Evolutionary conservation across 2,888 invertebrate genomes (phyloP).

Genomic region (Dryomyza anilis): DNA sequence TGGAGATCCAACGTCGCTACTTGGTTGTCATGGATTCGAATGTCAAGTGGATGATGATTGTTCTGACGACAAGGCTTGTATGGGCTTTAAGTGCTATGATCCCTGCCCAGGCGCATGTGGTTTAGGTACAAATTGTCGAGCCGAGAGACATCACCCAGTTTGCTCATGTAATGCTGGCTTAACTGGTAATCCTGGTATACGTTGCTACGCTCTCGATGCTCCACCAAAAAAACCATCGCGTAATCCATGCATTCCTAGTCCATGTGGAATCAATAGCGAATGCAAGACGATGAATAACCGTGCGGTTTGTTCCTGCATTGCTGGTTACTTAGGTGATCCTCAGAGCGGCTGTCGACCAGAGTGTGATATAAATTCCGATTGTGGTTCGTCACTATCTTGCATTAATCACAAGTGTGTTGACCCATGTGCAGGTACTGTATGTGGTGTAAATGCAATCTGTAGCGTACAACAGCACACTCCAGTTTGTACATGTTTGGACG

Average conservation of each 20-base stretch:
- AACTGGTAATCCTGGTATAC: conserved; percentile 77
- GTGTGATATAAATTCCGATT: conserved; percentile 83
- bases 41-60: conserved; percentile 83
- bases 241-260: conserved; percentile 75
- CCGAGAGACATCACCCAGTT: conserved; percentile 79
- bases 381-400: conserved; percentile 75
- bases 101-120: conserved; percentile 86
- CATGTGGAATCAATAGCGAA: conserved; percentile 80
- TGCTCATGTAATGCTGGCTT: conserved; percentile 76
- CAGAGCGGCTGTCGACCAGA: conserved; percentile 77
- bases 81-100: conserved; percentile 79
- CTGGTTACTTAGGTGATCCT: conserved; percentile 80
- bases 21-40: conserved; percentile 79
- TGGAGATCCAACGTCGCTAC: conserved; percentile 75
- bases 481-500: conserved; percentile 78
- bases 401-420: conserved; percentile 75
- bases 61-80: conserved; percentile 73
- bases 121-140: conserved; percentile 73
- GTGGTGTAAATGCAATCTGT: conserved; percentile 82
- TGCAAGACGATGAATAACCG: conserved; percentile 73
- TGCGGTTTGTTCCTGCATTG: conserved; percentile 78
- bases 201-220: conserved; percentile 69
- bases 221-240: conserved; percentile 64
- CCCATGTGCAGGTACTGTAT: conserved; percentile 75
- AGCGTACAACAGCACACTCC: conserved; percentile 80